phyloP scores from a whole-genome alignment of 2,797 vertebrate genomes.

The Sparus aurata region DNA sequence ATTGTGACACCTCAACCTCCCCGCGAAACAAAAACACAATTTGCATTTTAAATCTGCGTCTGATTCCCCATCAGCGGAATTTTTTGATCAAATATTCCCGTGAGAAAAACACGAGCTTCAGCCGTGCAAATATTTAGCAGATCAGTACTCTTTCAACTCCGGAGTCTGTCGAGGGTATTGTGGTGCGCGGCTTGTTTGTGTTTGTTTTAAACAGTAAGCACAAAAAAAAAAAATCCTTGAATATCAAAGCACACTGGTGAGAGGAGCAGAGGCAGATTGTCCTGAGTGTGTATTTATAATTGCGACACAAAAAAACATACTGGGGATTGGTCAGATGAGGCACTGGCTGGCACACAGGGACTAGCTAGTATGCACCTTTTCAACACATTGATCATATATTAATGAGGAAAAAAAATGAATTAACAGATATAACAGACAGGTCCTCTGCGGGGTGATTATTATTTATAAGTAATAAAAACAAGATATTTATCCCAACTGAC shows the following conservation, averaged over 20 bases:
- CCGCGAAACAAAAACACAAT: constrained; percentile 56
- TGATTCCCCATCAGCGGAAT: constrained; percentile 52
- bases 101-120: constrained; percentile 42
- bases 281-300: constrained; percentile 65
- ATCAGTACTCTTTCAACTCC: constrained; percentile 57
- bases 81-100: constrained; percentile 59
- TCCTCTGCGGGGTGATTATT: not conserved
- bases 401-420: not conserved
- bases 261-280: constrained; percentile 65
- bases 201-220: constrained; percentile 44
- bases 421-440: not conserved
- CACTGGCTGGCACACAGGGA: constrained; percentile 43
- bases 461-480: not conserved
- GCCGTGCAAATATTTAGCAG: constrained; percentile 59
- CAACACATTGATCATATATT: not conserved
- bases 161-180: constrained; percentile 52
- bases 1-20: constrained; percentile 21
- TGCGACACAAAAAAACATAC: constrained; percentile 65
- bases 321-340: constrained; percentile 47
- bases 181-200: constrained; percentile 50
- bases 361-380: not conserved
- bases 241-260: constrained; percentile 56
- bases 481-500: too few relatives aligned
- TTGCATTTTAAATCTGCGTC: constrained; percentile 50
- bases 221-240: constrained; percentile 31